phyloP scores from a whole-genome alignment of 37 sponge, comb jelly and placozoan genomes.

The Lycopodina hypogea region DNA sequence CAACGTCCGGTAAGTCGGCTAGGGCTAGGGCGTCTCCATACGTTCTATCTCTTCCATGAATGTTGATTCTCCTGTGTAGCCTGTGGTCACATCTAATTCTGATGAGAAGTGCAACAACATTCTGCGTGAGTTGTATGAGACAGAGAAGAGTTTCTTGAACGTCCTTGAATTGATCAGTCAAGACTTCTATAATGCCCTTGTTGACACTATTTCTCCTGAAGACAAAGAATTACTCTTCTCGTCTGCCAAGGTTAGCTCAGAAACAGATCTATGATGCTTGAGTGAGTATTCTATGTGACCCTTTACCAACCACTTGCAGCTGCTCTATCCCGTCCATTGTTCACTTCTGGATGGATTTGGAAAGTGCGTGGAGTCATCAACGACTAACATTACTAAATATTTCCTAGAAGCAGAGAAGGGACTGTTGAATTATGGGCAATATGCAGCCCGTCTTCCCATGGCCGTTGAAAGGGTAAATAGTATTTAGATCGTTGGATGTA shows the following conservation, averaged over 20 bases:
- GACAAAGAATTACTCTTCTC: conserved; percentile 44
- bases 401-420: conserved; percentile 50
- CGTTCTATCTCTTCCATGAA: too few species aligned
- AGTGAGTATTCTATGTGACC: too few species aligned
- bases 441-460: conserved; percentile 44
- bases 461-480: conserved; percentile 53
- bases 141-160: conserved; percentile 67
- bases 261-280: too few species aligned
- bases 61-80: conserved; percentile 4
- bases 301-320: too few species aligned
- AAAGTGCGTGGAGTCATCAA: conserved; percentile 24
- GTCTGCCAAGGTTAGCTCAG: conserved; percentile 11
- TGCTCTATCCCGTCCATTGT: conserved; percentile 29
- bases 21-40: background rate
- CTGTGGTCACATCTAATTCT: conserved; percentile 17
- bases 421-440: conserved; percentile 56
- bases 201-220: conserved; percentile 29
- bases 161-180: conserved; percentile 55
- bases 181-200: conserved; percentile 41
- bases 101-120: conserved; percentile 54
- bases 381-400: conserved; percentile 24
- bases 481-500: background rate
- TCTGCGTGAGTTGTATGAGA: conserved; percentile 67
- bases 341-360: conserved; percentile 41
- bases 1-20: conserved; percentile 21